Evolutionary conservation across 2,797 vertebrate species (phyloP).

Genomic region (Parambassis ranga): DNA sequence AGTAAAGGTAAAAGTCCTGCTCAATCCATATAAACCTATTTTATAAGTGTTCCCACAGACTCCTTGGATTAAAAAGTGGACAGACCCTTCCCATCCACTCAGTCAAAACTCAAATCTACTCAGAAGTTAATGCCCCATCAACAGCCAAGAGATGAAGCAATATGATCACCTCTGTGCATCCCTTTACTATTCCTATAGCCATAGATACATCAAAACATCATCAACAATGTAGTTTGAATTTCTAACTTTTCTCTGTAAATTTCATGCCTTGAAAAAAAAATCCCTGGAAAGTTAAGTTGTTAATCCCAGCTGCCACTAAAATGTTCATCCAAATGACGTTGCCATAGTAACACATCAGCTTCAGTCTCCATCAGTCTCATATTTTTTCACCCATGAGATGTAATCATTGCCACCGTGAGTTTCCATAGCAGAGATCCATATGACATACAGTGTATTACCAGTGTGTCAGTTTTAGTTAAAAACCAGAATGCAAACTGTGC

Average conservation of each 20-base stretch:
- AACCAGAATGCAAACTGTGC: background rate
- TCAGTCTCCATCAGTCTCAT: slow-evolving; percentile 11
- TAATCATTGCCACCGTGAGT: slow-evolving; percentile 15
- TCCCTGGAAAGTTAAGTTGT: slow-evolving; percentile 11
- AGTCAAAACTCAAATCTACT: background rate
- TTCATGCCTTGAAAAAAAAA: background rate
- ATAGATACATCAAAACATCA: too few species aligned
- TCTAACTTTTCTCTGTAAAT: background rate
- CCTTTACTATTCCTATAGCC: too few species aligned
- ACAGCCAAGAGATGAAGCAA: background rate
- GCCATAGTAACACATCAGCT: slow-evolving; percentile 64
- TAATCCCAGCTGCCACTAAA: slow-evolving; percentile 33
- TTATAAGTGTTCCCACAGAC: too few species aligned
- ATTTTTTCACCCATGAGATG: slow-evolving; percentile 21
- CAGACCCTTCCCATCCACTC: background rate
- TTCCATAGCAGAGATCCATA: background rate
- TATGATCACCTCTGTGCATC: background rate
- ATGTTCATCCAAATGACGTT: slow-evolving; percentile 46
- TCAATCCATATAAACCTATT: background rate
- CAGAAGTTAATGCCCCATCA: background rate
- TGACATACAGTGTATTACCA: background rate
- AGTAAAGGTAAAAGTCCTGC: background rate
- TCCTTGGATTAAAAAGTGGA: too few species aligned
- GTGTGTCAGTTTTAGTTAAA: background rate
- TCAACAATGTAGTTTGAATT: background rate